Conservation (phyloP, 1,140 invertebrate species). For the Delia radicum region DNA sequence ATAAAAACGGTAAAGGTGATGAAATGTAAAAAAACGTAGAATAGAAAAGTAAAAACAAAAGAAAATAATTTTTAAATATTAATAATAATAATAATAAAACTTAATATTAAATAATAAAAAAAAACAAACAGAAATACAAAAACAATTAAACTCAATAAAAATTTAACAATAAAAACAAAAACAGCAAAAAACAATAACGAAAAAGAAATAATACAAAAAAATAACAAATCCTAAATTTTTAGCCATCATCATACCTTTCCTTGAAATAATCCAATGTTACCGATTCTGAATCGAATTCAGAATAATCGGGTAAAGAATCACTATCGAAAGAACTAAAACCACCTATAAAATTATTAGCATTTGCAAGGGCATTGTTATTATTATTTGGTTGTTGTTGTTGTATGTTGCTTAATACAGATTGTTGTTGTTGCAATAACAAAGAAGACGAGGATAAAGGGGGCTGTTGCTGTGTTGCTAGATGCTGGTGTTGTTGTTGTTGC, state of each 20-base stretch:
- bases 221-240: background rate
- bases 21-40: background rate
- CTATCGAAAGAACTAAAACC: slow-evolving; percentile 60
- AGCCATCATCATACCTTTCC: slow-evolving; percentile 55
- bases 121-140: background rate
- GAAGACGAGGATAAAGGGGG: background rate
- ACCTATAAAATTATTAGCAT: slow-evolving; percentile 45
- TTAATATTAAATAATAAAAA: background rate
- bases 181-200: background rate
- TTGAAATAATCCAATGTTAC: slow-evolving; percentile 58
- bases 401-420: slow-evolving; percentile 32
- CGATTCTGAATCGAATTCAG: slow-evolving; percentile 62
- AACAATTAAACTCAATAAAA: background rate
- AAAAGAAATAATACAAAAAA: background rate
- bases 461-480: slow-evolving; percentile 10
- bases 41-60: background rate
- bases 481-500: slow-evolving; percentile 9
- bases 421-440: slow-evolving; percentile 26
- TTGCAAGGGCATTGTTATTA: slow-evolving; percentile 38
- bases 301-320: slow-evolving; percentile 61
- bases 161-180: background rate
- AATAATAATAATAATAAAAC: background rate
- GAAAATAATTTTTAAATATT: background rate
- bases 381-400: slow-evolving; percentile 38
- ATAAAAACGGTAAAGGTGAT: background rate